phyloP scores from a whole-genome alignment of 1,140 invertebrate species.

The Bombus turneri region DNA sequence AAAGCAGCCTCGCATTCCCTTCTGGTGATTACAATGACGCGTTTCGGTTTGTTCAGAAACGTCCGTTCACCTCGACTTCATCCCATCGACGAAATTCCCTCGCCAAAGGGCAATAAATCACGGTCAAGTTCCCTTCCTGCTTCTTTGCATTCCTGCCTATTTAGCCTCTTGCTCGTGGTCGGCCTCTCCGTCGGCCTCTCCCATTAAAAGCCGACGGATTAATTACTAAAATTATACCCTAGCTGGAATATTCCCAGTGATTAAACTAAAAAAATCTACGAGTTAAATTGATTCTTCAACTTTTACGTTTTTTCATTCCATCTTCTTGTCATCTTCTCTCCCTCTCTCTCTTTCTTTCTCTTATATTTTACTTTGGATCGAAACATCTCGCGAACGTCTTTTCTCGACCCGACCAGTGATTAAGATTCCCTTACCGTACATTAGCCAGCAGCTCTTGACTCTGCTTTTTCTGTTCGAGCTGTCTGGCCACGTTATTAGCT shows the following conservation, averaged over 20 bases:
- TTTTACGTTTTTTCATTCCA: conserved; percentile 19
- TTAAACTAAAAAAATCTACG: conserved; percentile 71
- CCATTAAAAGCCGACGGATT: conserved; percentile 70
- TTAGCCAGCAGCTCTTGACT: conserved; percentile 55
- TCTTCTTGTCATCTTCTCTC: not conserved
- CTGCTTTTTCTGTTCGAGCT: not conserved
- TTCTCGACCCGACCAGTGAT: conserved; percentile 64
- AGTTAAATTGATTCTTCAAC: conserved; percentile 47
- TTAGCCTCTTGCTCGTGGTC: conserved; percentile 39
- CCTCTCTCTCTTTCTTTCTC: not conserved
- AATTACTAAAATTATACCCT: conserved; percentile 71
- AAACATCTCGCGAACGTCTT: not conserved
- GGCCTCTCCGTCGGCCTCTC: conserved; percentile 25
- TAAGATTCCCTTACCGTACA: conserved; percentile 73
- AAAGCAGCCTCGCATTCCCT: not conserved
- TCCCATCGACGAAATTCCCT: not conserved
- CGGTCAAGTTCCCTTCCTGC: too few species aligned
- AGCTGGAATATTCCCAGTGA: conserved; percentile 58
- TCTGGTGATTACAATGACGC: not conserved
- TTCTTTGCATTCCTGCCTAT: not conserved
- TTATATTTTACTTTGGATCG: not conserved
- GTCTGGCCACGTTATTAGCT: conserved; percentile 62
- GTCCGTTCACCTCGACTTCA: not conserved
- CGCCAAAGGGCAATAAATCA: not conserved
- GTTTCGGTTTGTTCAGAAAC: not conserved